Evolutionary conservation across 2,797 vertebrate genomes (phyloP).

Genomic region (Microcaecilia unicolor): DNA sequence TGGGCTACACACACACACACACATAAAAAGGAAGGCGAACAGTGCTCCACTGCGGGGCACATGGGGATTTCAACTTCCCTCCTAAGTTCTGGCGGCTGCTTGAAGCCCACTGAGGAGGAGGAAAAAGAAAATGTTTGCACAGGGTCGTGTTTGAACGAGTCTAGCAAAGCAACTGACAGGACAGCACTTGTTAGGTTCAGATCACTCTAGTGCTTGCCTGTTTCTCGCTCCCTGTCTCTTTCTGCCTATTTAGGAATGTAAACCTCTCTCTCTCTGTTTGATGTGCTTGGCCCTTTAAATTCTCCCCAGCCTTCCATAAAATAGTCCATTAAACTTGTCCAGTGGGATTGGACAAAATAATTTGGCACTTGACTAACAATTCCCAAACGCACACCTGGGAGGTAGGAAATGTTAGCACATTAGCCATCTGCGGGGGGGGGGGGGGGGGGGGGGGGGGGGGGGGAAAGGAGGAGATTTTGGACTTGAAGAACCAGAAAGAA

Average conservation of each 20-base stretch:
- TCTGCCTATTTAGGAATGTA: not conserved
- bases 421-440: rapidly evolving
- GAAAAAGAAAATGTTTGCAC: not conserved
- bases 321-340: too few species aligned
- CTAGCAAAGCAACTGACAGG: not conserved
- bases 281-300: too few species aligned
- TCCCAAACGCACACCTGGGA: not conserved
- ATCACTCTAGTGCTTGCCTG: not conserved
- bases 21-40: too few species aligned
- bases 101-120: not conserved
- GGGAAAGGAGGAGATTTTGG: not conserved
- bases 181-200: conserved; percentile 9
- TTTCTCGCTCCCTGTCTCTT: conserved; percentile 4
- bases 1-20: too few species aligned
- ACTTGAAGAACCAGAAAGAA: too few species aligned
- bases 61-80: too few species aligned
- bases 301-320: too few species aligned
- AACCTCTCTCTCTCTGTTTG: not conserved
- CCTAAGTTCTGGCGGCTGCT: too few species aligned
- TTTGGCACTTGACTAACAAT: too few species aligned
- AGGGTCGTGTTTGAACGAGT: not conserved
- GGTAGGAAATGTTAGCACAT: not conserved
- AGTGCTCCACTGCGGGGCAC: too few species aligned
- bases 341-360: too few species aligned
- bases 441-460: not conserved